Evolutionary conservation across 1,140 invertebrate species (phyloP), one percentile per base, ranked within the genome.

Genomic region (Trichogramma pretiosum): DNA sequence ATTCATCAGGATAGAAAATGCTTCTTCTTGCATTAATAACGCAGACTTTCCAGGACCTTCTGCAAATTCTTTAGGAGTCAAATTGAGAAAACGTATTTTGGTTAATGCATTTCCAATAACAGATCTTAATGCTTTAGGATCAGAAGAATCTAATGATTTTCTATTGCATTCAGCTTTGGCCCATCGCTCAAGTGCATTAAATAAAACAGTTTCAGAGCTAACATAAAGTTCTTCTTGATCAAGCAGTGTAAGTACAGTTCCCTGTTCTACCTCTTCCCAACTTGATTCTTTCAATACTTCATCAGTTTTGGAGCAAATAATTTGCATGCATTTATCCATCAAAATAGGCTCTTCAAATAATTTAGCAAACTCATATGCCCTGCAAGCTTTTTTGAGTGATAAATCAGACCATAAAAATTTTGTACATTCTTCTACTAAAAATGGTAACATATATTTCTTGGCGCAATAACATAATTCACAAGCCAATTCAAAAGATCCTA

Each of bases 391-490:
- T 51, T 80, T 82, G 0, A 84, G 78, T 51, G 82, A 79, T 2
- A 90, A 67, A 63, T 89, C 84, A 1, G 79, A 81, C 82, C 84
- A 87, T 22, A 90, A 68, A 63, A 81, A 89, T 46, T 81, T 77
- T 0, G 84, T 88, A 59, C 88, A 91, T 56, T 85, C 77, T 48
- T 86, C 81, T 0, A 89, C 83, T 5, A 91, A 70, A 64, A 82
- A 77, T 1, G 87, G 86, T 16, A 91, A 60, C 83, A 90, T 87
- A 57, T 90, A 91, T 57, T 91, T 91, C 57, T 90, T 90, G 11
- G 87, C 87, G 44, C 84, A 86, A 65, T 89, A 89, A 62, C 85
- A 90, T 11, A 90, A 67, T 54, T 90, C 85, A 67, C 85, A 89
- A 0, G 85, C 87, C 58, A 88, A 80, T 55, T 89, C 85, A 62